Base-by-base conservation (phyloP, 2,888 invertebrate species). In the Steinernema hermaphroditum region DNA sequence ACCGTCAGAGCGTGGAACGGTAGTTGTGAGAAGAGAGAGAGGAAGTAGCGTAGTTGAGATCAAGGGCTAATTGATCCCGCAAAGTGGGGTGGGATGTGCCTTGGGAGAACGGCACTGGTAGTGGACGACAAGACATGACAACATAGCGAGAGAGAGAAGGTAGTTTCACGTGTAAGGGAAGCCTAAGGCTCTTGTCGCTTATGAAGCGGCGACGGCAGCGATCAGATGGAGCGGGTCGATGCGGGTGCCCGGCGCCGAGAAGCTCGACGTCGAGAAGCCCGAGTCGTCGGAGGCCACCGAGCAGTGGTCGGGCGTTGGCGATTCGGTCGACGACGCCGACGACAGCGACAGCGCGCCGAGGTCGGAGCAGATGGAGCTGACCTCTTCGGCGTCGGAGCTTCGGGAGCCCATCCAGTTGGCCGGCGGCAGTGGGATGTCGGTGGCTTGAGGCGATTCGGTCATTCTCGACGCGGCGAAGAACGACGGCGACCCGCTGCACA, bases 191-290 rank as follows among this genome's bases (percentile, higher is more conserved):
- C 4, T 12, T 37, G 27, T 62, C 32, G 27, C 34, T 54, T 81
- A 81, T 22, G 80, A 76, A 49, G 77, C 74, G 32, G 74, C 75
- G 49, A 80, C 75, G 44, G 80, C 80, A 29, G 81, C 81, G 71
- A 81, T 81, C 68, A 81, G 72, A 43, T 79, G 78, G n/a, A 81
- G 72, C 1, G 81, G 81, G 72, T 76, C 72, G n/a, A 81, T 74
- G 32, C 80, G 81, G 24, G 78, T 69, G 16, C 79, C 78, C 16
- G n/a, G n/a, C 41, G 34, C 4, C 29, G 54, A 68, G 62, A 37
- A 27, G 69, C 69, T 32, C 70, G n/a, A 43, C 69, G 34, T 4
- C 27, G 29, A 1, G 72, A 34, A 22, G 69, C 46, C 37, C 71
- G 71, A 12, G 72, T 73, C 24, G 46, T 32, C 46, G 70, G 37